phyloP scores from a whole-genome alignment of 64 coral and sea anemone species.

The Trachythela sp. region DNA sequence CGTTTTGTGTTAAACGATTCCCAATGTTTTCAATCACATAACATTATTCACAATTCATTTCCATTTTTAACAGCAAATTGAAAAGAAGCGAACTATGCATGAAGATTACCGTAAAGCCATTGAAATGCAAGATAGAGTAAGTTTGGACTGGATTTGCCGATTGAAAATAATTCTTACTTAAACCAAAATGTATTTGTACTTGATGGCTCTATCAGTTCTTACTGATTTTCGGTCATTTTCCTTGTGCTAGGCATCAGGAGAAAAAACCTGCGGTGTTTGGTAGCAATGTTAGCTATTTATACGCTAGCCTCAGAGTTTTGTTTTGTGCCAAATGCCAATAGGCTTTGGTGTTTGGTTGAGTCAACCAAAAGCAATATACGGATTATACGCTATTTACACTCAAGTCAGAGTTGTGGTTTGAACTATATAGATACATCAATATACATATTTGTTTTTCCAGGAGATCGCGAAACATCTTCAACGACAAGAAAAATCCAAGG shows the following conservation, averaged over 20 bases:
- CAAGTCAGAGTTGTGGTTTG: no score
- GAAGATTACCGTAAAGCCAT: conserved; percentile 20
- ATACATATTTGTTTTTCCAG: background rate
- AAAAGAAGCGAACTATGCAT: background rate
- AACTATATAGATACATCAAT: background rate
- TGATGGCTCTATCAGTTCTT: no score
- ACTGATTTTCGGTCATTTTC: no score
- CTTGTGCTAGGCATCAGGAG: no score
- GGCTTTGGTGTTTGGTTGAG: no score
- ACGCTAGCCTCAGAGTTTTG: no score
- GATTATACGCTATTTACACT: no score
- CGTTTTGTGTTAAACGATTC: background rate
- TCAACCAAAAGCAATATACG: no score
- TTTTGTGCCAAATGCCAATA: no score
- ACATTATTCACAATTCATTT: background rate
- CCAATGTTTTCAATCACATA: background rate
- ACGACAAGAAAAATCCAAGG: background rate
- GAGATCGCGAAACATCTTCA: conserved; percentile 14
- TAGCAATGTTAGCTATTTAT: background rate
- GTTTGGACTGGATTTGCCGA: background rate
- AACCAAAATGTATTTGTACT: no score
- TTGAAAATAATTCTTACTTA: background rate
- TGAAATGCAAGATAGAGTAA: background rate
- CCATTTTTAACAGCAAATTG: background rate
- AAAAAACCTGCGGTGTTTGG: no score